These are phyloP conservation scores for Phasia obesa DNA, from an alignment of 2,888 invertebrate genomes.

Conservation along the genomic window DNA sequence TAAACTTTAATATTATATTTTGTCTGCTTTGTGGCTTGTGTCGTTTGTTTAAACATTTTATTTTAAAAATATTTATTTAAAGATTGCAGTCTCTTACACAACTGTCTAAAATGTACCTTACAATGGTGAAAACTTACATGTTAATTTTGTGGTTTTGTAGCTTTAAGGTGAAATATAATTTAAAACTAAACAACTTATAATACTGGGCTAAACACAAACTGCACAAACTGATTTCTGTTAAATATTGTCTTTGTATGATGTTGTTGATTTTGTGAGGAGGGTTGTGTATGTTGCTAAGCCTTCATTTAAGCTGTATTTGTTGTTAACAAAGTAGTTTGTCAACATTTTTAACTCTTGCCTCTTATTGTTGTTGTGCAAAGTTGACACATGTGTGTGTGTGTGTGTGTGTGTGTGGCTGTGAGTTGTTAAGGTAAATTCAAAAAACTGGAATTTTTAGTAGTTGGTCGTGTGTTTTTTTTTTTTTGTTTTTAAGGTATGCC, in stretches of 20 bases:
- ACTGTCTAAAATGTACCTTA: background rate
- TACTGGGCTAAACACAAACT: slow-evolving; percentile 16
- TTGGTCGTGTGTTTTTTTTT: background rate
- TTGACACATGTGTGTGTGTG: slow-evolving; percentile 16
- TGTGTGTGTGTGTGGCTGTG: background rate
- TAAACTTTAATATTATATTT: too few species aligned
- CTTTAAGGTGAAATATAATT: slow-evolving; percentile 30
- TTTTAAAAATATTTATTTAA: background rate
- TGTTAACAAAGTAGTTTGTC: slow-evolving; percentile 67
- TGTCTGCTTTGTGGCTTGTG: too few species aligned
- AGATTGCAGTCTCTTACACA: background rate
- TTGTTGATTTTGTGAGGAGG: background rate
- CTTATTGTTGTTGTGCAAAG: slow-evolving; percentile 2
- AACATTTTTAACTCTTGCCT: slow-evolving; percentile 65
- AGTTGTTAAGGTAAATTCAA: background rate
- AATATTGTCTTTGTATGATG: slow-evolving; percentile 12
- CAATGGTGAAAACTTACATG: slow-evolving; percentile 23
- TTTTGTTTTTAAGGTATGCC: slow-evolving; percentile 16
- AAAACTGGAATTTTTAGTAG: background rate
- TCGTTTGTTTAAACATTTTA: too few species aligned
- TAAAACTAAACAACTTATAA: slow-evolving; percentile 22
- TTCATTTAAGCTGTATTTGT: slow-evolving; percentile 46
- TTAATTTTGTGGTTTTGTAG: slow-evolving; percentile 58
- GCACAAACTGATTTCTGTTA: slow-evolving; percentile 6
- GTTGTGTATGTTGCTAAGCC: slow-evolving; percentile 53